Evolutionary conservation across 2,888 invertebrate genomes (phyloP).

Genomic region (Altica lythri): DNA sequence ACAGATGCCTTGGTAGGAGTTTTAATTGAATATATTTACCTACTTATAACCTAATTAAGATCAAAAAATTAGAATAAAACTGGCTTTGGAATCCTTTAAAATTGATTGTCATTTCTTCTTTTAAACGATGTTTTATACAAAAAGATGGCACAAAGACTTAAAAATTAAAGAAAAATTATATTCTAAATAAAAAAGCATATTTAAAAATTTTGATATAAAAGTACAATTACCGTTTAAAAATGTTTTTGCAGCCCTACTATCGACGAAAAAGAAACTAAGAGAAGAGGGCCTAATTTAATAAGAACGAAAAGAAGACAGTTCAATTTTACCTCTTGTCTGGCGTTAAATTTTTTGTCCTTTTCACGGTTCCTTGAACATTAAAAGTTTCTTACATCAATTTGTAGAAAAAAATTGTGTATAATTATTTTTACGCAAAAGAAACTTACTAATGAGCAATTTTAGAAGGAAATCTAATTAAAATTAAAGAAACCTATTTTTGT

Average conservation of each 20-base stretch:
- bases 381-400: constrained; percentile 21
- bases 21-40: too few relatives aligned
- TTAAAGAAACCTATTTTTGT: too few relatives aligned
- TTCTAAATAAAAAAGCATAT: background rate
- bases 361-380: constrained; percentile 22
- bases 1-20: too few relatives aligned
- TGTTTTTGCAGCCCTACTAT: constrained; percentile 4
- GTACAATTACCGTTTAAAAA: background rate
- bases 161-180: background rate
- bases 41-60: too few relatives aligned
- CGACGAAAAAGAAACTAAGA: constrained; percentile 40
- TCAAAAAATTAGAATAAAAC: too few relatives aligned
- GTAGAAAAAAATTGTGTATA: constrained; percentile 16
- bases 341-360: constrained; percentile 35
- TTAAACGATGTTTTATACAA: too few relatives aligned
- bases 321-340: constrained; percentile 41
- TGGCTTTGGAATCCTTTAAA: too few relatives aligned
- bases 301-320: constrained; percentile 42
- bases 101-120: too few relatives aligned
- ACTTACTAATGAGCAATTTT: too few relatives aligned
- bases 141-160: too few relatives aligned
- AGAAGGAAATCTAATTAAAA: too few relatives aligned
- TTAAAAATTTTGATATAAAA: background rate
- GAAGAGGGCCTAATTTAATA: constrained; percentile 50
- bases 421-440: constrained; percentile 10